Evolutionary conservation across 1,140 invertebrate genomes (phyloP).

Genomic region (Solenopsis invicta): DNA sequence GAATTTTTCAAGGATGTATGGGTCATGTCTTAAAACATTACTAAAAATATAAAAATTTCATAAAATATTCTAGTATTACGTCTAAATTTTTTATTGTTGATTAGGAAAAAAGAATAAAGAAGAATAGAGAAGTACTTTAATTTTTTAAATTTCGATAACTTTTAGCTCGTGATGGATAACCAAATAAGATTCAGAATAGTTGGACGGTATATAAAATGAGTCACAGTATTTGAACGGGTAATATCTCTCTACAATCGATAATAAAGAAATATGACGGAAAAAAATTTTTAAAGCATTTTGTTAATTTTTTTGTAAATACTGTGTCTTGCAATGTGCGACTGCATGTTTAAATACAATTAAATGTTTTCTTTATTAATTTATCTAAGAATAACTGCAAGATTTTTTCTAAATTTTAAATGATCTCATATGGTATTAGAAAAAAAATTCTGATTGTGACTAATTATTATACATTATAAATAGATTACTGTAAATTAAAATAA

Average conservation of each 20-base stretch:
- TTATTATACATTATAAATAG: background rate
- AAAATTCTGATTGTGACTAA: background rate
- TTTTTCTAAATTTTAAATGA: background rate
- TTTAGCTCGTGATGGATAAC: background rate
- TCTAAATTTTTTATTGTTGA: too few relatives aligned
- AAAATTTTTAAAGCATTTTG: background rate
- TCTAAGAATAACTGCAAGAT: background rate
- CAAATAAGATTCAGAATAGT: conserved; percentile 63
- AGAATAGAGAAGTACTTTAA: too few relatives aligned
- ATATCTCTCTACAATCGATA: background rate
- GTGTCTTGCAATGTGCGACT: background rate
- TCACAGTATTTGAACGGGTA: background rate
- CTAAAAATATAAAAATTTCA: too few relatives aligned
- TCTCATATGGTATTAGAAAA: background rate
- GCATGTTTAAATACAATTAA: background rate
- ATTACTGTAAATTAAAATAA: background rate
- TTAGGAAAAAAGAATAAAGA: too few relatives aligned
- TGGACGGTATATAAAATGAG: background rate
- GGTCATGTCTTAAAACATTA: background rate
- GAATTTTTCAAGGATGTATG: conserved; percentile 53
- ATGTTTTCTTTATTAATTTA: background rate
- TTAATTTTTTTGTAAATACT: background rate
- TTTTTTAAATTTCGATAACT: too few relatives aligned
- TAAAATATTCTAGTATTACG: too few relatives aligned
- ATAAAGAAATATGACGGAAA: background rate